phyloP scores from a whole-genome alignment of 2,888 invertebrate species.

The Panzeria rudis region DNA sequence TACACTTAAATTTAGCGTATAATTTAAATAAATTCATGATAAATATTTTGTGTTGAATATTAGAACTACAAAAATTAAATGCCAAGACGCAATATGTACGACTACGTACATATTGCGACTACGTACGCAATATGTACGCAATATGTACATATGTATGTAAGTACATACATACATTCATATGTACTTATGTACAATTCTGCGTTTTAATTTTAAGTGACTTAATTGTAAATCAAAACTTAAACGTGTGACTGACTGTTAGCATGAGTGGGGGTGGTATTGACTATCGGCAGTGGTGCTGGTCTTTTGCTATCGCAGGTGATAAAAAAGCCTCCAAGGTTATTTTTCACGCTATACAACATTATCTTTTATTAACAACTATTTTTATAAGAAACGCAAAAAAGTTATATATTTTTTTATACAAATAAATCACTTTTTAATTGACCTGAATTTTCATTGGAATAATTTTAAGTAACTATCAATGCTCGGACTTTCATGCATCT shows the following conservation, averaged over 20 bases:
- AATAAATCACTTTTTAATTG: too few species aligned
- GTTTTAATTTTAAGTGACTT: slow-evolving; percentile 22
- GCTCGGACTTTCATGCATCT: too few species aligned
- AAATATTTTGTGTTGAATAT: not conserved
- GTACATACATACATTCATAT: too few species aligned
- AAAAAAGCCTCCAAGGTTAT: slow-evolving; percentile 16
- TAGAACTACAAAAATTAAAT: not conserved
- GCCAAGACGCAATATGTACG: not conserved
- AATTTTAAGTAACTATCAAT: too few species aligned
- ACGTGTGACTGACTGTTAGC: not conserved
- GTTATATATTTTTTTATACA: not conserved
- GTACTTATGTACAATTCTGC: too few species aligned
- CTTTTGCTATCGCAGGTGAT: slow-evolving; percentile 33
- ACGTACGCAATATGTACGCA: too few species aligned
- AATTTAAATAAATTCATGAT: not conserved
- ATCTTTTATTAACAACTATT: not conserved
- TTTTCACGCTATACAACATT: not conserved
- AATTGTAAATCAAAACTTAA: slow-evolving; percentile 6
- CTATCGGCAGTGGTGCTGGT: not conserved
- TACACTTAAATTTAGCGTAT: not conserved
- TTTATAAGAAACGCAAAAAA: not conserved
- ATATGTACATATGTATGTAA: too few species aligned
- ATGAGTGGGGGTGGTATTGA: not conserved
- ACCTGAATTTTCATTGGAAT: too few species aligned
- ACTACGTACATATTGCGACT: too few species aligned